Base-by-base conservation (phyloP, 2,888 invertebrate genomes). In the Sphaeridia pumilis region DNA sequence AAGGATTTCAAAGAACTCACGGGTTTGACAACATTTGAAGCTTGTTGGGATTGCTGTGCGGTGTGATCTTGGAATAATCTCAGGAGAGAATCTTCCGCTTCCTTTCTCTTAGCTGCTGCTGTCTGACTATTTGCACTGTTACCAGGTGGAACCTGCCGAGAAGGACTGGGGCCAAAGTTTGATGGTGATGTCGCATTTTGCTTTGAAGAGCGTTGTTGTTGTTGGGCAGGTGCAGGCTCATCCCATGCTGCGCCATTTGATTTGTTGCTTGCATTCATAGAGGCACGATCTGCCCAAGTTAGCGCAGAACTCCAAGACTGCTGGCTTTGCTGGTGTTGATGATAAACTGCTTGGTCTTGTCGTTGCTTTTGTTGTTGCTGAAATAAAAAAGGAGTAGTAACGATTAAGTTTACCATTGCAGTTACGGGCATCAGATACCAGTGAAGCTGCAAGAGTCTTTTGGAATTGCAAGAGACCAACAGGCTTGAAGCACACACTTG, bases 311-410 rank as follows among this genome's bases (percentile, higher is more conserved):
- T 61, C 65, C 65, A 65, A 28, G 57, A 57, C 34, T 60, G 60
- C 31, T 62, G 61, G 34, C 60, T 59, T 22, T 58, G 57, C 21
- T 59, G 58, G 22, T 65, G 65, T 2, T 58, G 62, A 27, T 65
- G 62, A 31, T 61, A 59, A 3, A 54, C 58, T 7, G 65, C 63
- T 28, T 68, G 71, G 67, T 77, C 76, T 56, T 75, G 75, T 48
- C 71, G 69, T 59, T 78, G 78, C 65, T 76, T 77, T 66, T 78
- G 77, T 60, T 75, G 73, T 64, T 75, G 75, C 72, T 74, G 61
- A 22, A 66, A 61, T 46, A 24, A 12, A 31, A 49, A 28, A 52
- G n/a, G n/a, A n/a, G n/a, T n/a, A n/a, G n/a, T n/a, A n/a, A n/a
- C n/a, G n/a, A n/a, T n/a, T n/a, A n/a, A n/a, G n/a, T n/a, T n/a